Evolutionary conservation across 2,888 invertebrate species (phyloP).

Genomic region (Stratiomys singularior): DNA sequence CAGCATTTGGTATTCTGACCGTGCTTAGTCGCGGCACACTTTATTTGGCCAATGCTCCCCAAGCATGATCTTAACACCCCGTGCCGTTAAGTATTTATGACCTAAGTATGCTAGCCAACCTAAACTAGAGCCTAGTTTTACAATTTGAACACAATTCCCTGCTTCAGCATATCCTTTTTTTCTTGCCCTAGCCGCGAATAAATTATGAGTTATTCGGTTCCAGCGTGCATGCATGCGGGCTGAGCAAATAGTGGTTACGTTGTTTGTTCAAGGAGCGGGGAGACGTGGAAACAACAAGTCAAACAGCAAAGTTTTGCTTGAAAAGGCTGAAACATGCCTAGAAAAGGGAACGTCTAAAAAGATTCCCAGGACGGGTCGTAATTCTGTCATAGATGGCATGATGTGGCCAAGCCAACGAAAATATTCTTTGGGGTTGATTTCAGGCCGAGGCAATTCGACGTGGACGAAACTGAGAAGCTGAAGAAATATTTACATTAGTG

Average conservation of each 20-base stretch:
- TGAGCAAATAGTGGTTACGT: not conserved
- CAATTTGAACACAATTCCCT: slow-evolving; percentile 25
- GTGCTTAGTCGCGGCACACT: slow-evolving; percentile 16
- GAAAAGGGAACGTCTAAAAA: not conserved
- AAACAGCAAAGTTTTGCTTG: not conserved
- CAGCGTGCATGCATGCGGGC: not conserved
- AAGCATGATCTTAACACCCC: slow-evolving; percentile 26
- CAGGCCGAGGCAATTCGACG: not conserved
- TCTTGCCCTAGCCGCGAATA: slow-evolving; percentile 20
- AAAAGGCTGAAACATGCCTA: not conserved
- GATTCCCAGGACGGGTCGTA: not conserved
- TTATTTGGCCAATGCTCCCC: slow-evolving; percentile 35
- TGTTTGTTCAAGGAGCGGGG: not conserved
- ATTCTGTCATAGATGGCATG: slow-evolving; percentile 16
- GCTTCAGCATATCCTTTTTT: not conserved
- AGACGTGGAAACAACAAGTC: not conserved
- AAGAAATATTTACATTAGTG: slow-evolving; percentile 33
- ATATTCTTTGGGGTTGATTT: slow-evolving; percentile 6
- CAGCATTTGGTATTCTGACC: slow-evolving; percentile 23
- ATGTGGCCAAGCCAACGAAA: not conserved
- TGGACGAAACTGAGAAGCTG: not conserved
- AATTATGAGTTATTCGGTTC: slow-evolving; percentile 23
- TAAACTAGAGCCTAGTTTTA: slow-evolving; percentile 26
- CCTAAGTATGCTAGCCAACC: slow-evolving; percentile 14
- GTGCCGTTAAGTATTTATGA: slow-evolving; percentile 34